Evolutionary conservation across 53 echinoderm and acorn worm genomes (phyloP), one percentile per base, ranked within the genome.

Genomic region (Apostichopus leukothele): DNA sequence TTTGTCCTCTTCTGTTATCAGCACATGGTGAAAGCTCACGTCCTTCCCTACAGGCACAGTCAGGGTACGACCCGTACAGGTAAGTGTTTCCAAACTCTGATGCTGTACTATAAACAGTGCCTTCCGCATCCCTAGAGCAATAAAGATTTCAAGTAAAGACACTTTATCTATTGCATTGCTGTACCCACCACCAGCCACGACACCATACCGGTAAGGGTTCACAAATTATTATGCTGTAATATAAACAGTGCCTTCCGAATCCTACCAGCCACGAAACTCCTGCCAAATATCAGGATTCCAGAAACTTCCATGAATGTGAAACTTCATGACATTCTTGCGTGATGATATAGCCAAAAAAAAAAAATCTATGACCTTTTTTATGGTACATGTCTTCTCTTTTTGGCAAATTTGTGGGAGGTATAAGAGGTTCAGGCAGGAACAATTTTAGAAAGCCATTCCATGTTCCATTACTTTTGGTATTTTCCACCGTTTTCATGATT

Each of bases 31-130:
- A 80, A 21, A 95, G 86, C 73, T 95, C 95, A 18, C 88, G 81
- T 3, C 95, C 94, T 61, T 95, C 97, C 25, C 94, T 89, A 76
- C 95, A 95, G 4, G 94, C 86, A 78, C 97, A 97, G 6, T 95
- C 93, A 13, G 95, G 91, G 39, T 90, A 95, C 1, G 93, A 93
- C 6, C 95, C 97, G 0, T 92, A 94, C 52, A 95, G 81, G 83
- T 87, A 97, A 0, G 95, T 91, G 90, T 97, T 95, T 7, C 95
- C 97, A 91, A 92, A 95, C 76, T 93, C 94, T 13, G 97, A 94
- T 21, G 95, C 95, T 67, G 97, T 92, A 4, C 52, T 68, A 68
- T 88, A 89, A 50, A 92, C 86, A 1, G 90, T 89, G 7, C 97
- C 97, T 89, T 95, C 91, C 21, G 73, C 87, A 79, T 91, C 91